These are phyloP conservation scores for Myotis vivesi DNA, from an alignment of 2,797 vertebrate genomes.

Conservation along the genomic window DNA sequence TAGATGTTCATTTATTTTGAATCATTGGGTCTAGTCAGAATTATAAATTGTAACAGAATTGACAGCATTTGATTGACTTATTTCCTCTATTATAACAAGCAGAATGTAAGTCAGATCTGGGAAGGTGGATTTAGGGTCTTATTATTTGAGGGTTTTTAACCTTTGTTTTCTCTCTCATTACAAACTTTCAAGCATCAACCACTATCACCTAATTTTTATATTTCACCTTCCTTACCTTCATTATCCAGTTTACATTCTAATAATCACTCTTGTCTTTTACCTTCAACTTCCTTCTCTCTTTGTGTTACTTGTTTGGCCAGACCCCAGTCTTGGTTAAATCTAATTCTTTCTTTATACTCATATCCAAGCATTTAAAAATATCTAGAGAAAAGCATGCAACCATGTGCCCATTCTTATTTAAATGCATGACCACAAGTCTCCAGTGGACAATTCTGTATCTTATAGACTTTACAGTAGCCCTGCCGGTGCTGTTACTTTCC, in stretches of 20 bases:
- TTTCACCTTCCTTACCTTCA: neutral
- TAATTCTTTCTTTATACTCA: neutral
- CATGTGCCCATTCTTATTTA: neutral
- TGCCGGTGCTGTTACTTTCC: neutral
- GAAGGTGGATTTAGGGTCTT: neutral
- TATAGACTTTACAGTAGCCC: neutral
- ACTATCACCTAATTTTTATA: neutral
- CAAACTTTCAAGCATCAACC: neutral
- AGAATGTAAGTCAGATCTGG: conserved; percentile 11
- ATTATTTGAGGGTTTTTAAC: neutral
- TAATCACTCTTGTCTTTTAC: neutral
- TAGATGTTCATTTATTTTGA: conserved; percentile 31
- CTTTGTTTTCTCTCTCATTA: neutral
- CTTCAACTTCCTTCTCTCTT: neutral
- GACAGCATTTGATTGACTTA: neutral
- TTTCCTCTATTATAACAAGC: neutral
- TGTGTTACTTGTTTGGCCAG: neutral
- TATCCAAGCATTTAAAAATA: neutral
- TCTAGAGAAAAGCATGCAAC: neutral
- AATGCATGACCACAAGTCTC: neutral
- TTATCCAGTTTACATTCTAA: neutral
- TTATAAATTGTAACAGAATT: conserved; percentile 36
- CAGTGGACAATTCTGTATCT: neutral
- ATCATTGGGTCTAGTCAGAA: neutral
- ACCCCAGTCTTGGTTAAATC: neutral